Evolutionary conservation across 2,797 vertebrate species (phyloP), one percentile per base, ranked within the genome.

Genomic region (Gymnopithys bicolor): DNA sequence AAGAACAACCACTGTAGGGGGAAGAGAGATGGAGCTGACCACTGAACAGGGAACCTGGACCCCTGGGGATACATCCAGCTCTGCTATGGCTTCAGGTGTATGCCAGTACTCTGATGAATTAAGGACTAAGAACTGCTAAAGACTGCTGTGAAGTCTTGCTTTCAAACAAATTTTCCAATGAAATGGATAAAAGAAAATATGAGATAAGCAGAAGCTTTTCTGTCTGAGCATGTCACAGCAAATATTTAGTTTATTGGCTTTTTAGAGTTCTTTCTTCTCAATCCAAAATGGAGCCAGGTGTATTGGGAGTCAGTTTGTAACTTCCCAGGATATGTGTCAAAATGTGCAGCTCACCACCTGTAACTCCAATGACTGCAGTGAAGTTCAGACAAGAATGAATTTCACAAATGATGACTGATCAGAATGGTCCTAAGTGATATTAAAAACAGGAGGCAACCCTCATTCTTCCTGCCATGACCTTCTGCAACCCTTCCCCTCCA

Each of bases 361-460:
- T n/a, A 81, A 49, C 35, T 55, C 41, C 75, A 27, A n/a, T 13
- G 75, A 55, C 75, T 32, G 51, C 46, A 24, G 59, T 18, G n/a
- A 43, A 51, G 39, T 62, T 88, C 66, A 81, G 37, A 39, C 51
- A 62, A 78, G 37, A n/a, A 52, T 7, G 2, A 39, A 59, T 63
- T 56, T 27, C 28, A 39, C n/a, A 23, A 17, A 48, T 68, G 46
- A 28, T 4, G 46, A 46, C 33, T 25, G 30, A 37, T 64, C 73
- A 53, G 41, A 24, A 9, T 17, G 15, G 39, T 64, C 58, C 41
- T 30, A 56, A 60, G 41, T 0, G 0, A 6, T 13, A 53, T 5
- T 15, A 81, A 33, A 43, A n/a, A 7, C 0, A 0, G 16, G 24
- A 70, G 68, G n/a, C 16, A 48, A 5, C 4, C 5, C 7, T 60